A percentile compares a stretch with the other conserved stretches of the same genome.
phyloP scores from a whole-genome alignment of 1,140 invertebrate genomes.

The Stenopsyche tienmushanensis region DNA sequence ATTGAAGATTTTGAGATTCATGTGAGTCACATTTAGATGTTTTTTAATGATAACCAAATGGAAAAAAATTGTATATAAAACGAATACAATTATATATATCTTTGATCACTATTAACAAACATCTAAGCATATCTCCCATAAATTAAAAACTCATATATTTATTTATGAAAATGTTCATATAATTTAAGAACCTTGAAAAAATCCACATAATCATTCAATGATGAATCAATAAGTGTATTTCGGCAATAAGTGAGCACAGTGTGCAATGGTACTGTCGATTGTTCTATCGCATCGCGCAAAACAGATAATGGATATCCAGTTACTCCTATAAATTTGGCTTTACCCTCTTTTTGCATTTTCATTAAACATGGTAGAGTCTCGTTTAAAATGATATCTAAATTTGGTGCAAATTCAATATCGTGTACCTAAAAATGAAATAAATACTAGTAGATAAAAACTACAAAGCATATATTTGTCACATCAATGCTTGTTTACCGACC shows the following conservation, averaged over 20 bases:
- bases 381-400: conserved; percentile 73
- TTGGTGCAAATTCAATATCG: conserved; percentile 87
- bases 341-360: conserved; percentile 71
- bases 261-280: conserved; percentile 67
- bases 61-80: too few species aligned
- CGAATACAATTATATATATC: too few species aligned
- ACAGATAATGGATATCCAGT: conserved; percentile 82
- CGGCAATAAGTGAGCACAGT: conserved; percentile 78
- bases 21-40: not conserved
- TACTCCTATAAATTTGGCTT: conserved; percentile 80
- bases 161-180: too few species aligned
- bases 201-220: conserved; percentile 71
- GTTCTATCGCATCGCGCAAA: conserved; percentile 72
- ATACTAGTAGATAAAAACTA: too few species aligned
- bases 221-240: conserved; percentile 76
- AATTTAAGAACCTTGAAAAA: conserved; percentile 64
- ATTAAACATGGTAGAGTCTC: conserved; percentile 84
- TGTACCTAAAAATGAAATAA: conserved; percentile 70
- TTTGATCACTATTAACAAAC: too few species aligned
- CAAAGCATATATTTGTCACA: conserved; percentile 1
- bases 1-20: too few species aligned
- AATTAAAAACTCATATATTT: too few species aligned
- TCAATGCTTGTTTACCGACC: too few species aligned
- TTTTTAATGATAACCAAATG: not conserved
- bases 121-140: too few species aligned